Conservation (phyloP, 30 jellyfish, hydroid and myxozoan genomes). For the Cassiopea xamachana region DNA sequence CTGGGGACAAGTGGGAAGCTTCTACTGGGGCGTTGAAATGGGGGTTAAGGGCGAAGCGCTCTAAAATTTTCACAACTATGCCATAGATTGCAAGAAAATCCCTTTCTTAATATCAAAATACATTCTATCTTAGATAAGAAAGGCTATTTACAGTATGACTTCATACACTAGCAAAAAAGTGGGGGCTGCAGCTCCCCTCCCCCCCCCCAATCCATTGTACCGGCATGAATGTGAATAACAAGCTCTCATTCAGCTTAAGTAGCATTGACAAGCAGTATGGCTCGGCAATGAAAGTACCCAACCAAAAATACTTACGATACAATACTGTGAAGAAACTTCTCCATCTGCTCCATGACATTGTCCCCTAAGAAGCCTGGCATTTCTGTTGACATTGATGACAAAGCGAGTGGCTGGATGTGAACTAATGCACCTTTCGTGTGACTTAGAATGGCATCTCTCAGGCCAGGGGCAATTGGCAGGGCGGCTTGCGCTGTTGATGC, state of each 20-base stretch:
- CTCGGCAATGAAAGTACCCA: neutral
- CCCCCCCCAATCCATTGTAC: no score
- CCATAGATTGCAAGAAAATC: no score
- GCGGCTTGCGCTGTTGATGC: constrained; percentile 99
- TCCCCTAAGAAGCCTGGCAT: constrained; percentile 88
- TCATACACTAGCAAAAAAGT: no score
- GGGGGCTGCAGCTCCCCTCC: no score
- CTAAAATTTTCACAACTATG: no score
- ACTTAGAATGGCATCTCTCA: constrained; percentile 79
- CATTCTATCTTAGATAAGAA: no score
- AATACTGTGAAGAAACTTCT: constrained; percentile 75
- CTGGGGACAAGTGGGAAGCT: no score
- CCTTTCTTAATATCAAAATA: no score
- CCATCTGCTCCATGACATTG: constrained; percentile 98
- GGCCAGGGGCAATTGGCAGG: constrained; percentile 95
- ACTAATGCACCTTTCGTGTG: constrained; percentile 88
- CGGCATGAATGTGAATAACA: no score
- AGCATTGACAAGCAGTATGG: neutral
- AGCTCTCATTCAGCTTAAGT: neutral
- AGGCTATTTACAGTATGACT: no score
- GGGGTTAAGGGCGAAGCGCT: no score
- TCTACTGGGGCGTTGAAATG: no score
- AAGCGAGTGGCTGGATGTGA: constrained; percentile 89
- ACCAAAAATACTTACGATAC: constrained; percentile 67
- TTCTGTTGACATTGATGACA: constrained; percentile 91